These are phyloP conservation scores for Lipotes vexillifer DNA, from an alignment of 2,113 vertebrate genomes.

Conservation along the genomic window DNA sequence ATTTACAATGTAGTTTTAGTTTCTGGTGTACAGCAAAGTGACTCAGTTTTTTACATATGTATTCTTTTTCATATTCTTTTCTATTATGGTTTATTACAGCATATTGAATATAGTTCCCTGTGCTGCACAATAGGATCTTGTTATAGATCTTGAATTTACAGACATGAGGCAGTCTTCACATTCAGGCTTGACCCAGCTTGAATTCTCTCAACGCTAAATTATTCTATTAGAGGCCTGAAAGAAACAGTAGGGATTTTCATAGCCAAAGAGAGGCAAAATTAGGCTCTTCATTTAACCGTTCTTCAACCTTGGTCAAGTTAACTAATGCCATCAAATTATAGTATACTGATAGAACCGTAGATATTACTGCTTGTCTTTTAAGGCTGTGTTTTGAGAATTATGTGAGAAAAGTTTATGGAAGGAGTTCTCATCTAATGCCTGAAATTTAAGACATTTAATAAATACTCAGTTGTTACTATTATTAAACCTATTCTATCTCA, in stretches of 20 bases:
- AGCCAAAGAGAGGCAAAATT: neutral
- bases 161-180: neutral
- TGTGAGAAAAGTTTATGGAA: neutral
- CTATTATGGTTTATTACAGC: no score
- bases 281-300: neutral
- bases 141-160: neutral
- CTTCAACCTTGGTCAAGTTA: neutral
- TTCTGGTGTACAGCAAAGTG: no score
- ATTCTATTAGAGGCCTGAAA: neutral
- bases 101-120: no score
- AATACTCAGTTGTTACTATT: neutral
- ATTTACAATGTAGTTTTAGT: no score
- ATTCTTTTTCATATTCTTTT: no score
- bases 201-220: neutral
- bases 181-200: neutral
- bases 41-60: no score
- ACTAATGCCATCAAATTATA: neutral
- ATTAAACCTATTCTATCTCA: neutral
- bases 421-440: neutral
- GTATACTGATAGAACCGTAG: neutral
- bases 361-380: neutral
- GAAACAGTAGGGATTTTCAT: conserved; percentile 9
- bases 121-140: neutral
- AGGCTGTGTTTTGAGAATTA: neutral
- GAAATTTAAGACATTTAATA: neutral